A percentile compares a stretch with the other conserved stretches of the same genome.
Evolutionary conservation across 1,140 invertebrate species (phyloP).

Genomic region (Apis mellifera): DNA sequence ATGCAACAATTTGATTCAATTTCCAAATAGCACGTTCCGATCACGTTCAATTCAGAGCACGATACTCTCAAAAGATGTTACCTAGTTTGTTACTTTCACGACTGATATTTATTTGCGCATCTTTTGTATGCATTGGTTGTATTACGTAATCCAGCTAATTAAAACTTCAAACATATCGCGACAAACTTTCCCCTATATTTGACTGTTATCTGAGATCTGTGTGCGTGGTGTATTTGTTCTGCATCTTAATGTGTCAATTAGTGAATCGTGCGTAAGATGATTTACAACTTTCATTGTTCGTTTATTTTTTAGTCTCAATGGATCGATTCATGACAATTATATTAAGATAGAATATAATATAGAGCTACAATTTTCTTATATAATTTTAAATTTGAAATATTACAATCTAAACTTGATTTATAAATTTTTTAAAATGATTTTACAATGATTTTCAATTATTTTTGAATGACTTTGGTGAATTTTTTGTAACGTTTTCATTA

Average conservation of each 20-base stretch:
- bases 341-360: too few species aligned
- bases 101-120: conserved; percentile 62
- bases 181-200: conserved; percentile 58
- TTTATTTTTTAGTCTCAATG: too few species aligned
- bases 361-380: too few species aligned
- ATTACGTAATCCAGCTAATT: conserved; percentile 61
- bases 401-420: too few species aligned
- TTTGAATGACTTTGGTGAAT: too few species aligned
- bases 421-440: too few species aligned
- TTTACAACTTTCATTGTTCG: not conserved
- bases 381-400: too few species aligned
- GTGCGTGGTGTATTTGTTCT: conserved; percentile 17
- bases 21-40: not conserved
- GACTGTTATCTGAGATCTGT: conserved; percentile 14
- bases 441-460: too few species aligned
- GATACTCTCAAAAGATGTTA: conserved; percentile 11
- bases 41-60: conserved; percentile 5
- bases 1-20: not conserved
- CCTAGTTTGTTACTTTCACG: conserved; percentile 53
- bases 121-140: conserved; percentile 37
- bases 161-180: conserved; percentile 54
- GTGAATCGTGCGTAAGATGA: not conserved
- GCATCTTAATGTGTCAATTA: conserved; percentile 43
- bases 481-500: too few species aligned
- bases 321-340: too few species aligned